phyloP scores from a whole-genome alignment of 2,888 invertebrate genomes.

The Lingula anatina region DNA sequence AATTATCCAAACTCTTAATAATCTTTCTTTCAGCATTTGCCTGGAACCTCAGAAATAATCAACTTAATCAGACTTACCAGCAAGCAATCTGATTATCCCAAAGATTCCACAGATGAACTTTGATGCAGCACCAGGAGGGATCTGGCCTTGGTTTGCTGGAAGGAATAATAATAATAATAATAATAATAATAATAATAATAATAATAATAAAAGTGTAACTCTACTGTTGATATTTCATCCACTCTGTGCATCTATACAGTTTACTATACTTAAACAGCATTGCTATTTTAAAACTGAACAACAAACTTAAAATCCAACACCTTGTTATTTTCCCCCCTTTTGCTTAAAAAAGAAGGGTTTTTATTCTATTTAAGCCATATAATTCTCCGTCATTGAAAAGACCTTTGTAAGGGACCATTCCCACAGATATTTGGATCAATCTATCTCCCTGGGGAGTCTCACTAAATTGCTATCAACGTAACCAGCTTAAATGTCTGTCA shows the following conservation, averaged over 20 bases:
- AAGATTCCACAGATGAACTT: slow-evolving; percentile 76
- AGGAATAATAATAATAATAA: slow-evolving; percentile 10
- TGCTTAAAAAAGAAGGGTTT: no score
- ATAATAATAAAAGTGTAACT: slow-evolving; percentile 1
- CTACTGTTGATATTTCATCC: slow-evolving; percentile 13
- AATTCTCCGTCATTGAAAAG: no score
- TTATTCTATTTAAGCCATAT: no score
- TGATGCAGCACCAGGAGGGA: slow-evolving; percentile 62
- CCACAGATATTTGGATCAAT: no score
- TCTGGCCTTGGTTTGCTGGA: slow-evolving; percentile 60
- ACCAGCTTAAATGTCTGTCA: no score
- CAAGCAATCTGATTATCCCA: slow-evolving; percentile 76
- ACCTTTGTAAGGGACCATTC: no score
- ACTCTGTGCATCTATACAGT: background rate
- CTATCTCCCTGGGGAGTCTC: no score
- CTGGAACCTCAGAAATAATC: background rate
- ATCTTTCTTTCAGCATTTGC: no score
- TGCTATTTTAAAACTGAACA: background rate
- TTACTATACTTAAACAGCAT: background rate
- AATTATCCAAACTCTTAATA: no score
- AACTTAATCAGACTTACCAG: slow-evolving; percentile 48
- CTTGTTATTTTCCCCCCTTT: no score
- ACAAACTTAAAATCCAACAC: background rate
- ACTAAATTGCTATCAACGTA: no score
- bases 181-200: slow-evolving; percentile 3